These are phyloP conservation scores for Eueides isabella DNA, from an alignment of 1,140 invertebrate species.

Conservation along the genomic window DNA sequence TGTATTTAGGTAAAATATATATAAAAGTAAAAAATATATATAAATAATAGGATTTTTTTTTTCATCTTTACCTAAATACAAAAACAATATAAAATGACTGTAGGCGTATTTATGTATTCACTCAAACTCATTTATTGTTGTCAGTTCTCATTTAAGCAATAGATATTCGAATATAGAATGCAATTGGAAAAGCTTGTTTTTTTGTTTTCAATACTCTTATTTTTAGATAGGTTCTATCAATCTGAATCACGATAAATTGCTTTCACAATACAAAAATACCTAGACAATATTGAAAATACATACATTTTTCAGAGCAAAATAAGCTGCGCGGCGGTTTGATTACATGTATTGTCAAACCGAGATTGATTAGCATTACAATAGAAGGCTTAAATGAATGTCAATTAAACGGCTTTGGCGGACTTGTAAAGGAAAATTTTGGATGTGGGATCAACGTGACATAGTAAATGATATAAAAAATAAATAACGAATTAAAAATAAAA, in stretches of 20 bases:
- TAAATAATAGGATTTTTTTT: too few species aligned
- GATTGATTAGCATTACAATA: conserved; percentile 45
- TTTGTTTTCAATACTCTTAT: neutral
- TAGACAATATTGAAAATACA: neutral
- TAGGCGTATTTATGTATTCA: too few species aligned
- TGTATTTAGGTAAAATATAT: too few species aligned
- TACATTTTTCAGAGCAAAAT: conserved; percentile 9
- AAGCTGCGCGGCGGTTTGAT: conserved; percentile 23
- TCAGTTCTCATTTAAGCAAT: too few species aligned
- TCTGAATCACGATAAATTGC: neutral
- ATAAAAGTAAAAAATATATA: too few species aligned
- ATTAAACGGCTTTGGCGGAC: conserved; percentile 38
- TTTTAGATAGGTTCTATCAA: neutral
- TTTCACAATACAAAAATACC: neutral
- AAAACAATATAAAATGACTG: too few species aligned
- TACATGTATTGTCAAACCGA: conserved; percentile 26
- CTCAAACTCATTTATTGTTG: too few species aligned
- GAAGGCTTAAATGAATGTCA: conserved; percentile 40
- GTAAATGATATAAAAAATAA: conserved; percentile 3
- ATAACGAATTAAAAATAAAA: conserved; percentile 13
- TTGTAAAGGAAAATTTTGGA: conserved; percentile 28
- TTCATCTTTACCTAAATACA: too few species aligned
- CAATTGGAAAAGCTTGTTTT: neutral
- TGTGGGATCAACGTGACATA: conserved; percentile 25
- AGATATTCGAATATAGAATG: too few species aligned